Evolutionary conservation across 1,140 invertebrate genomes (phyloP), one percentile per base, ranked within the genome.

Genomic region (Scaptomyza graminum): DNA sequence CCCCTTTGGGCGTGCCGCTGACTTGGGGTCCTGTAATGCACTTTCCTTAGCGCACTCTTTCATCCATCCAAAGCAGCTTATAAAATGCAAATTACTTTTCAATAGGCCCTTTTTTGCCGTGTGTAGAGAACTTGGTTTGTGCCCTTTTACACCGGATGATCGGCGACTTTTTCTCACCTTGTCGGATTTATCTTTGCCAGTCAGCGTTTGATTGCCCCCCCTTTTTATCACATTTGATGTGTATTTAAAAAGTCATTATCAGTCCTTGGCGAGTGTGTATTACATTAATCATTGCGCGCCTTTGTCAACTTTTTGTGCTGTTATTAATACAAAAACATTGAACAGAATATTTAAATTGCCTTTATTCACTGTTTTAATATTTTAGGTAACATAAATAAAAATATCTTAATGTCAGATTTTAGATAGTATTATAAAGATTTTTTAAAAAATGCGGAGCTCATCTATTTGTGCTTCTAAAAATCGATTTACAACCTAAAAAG

Each of bases 211-310:
- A 77, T 81, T 85, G 82, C 65, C 69, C 79, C 65, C 69, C 79
- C 78, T 74, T 78, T 75, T 83, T 85, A 82, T 74, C 81, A 78
- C 74, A 82, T 87, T 87, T 76, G 70, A 88, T 87, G 61, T 67
- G 71, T 88, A 82, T 82, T 87, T 88, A 88, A 87, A 87, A 87
- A 82, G 83, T 87, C 83, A 87, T 87, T 87, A 87, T 82, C 75
- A 47, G 66, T 68, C 69, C 70, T 49, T 52, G 46, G 62, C 62
- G 56, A 66, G 63, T 54, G 62, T 31, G 62, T 39, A 47, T 55
- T 54, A 46, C 73, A 76, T 67, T 71, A 76, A 76, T 62, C 69
- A 67, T 51, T 34, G 31, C 18, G 28, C 34, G 66, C 50, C 43
- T 66, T 50, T 61, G 44, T 61, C 18, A 50, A 46, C 46, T 60